Evolutionary conservation across 2,113 vertebrate genomes (phyloP).

Genomic region (Terrapene triunguis): DNA sequence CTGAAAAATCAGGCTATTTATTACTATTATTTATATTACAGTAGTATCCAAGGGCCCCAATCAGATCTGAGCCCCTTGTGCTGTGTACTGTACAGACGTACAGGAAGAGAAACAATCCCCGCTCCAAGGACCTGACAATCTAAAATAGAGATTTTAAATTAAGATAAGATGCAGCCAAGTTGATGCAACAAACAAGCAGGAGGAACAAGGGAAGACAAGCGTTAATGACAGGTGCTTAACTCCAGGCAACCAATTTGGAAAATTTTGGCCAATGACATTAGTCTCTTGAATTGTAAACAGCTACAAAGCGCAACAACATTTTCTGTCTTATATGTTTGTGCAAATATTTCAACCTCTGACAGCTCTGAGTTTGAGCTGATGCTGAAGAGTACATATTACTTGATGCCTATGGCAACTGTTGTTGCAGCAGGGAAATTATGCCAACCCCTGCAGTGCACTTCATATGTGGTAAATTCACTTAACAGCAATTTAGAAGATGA

Average conservation of each 20-base stretch:
- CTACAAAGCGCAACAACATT: not conserved
- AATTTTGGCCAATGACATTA: not conserved
- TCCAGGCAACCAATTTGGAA: not conserved
- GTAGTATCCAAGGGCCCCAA: not conserved
- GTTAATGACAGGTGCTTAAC: not conserved
- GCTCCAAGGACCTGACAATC: not conserved
- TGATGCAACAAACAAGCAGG: not conserved
- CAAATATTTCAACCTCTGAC: constrained; percentile 11
- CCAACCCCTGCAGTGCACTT: constrained; percentile 38
- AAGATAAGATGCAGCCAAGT: not conserved
- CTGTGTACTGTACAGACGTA: not conserved
- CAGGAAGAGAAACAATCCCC: not conserved
- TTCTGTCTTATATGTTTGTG: not conserved
- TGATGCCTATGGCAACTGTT: constrained; percentile 25
- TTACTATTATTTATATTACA: not conserved
- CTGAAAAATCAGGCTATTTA: not conserved
- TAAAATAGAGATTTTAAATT: not conserved
- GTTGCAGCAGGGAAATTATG: not conserved
- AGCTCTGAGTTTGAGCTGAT: not conserved
- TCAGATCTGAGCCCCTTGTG: not conserved
- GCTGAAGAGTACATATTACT: constrained; percentile 12
- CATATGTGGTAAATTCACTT: constrained; percentile 50
- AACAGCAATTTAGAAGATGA: constrained; percentile 11
- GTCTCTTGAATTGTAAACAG: not conserved
- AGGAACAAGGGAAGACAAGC: not conserved